A percentile compares a stretch with the other conserved stretches of the same genome.
Conservation (phyloP, 2,888 invertebrate genomes). For the Agrochola lychnidis region DNA sequence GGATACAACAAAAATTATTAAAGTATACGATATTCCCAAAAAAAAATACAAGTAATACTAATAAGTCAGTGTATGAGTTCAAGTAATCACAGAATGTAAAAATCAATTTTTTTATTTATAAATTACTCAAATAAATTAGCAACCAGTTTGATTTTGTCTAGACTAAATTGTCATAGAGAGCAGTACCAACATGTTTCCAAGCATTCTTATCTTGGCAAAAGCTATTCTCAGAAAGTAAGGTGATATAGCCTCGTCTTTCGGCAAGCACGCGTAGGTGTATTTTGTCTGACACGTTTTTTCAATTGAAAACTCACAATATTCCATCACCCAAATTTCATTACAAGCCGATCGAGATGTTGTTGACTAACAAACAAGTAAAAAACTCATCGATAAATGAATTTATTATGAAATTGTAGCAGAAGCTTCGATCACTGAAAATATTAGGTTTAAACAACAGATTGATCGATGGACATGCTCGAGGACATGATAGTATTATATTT, state of each 20-base stretch:
- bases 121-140: too few relatives aligned
- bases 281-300: not conserved
- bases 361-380: conserved; percentile 35
- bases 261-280: not conserved
- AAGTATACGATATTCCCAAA: too few relatives aligned
- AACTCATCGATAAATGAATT: conserved; percentile 24
- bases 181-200: too few relatives aligned
- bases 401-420: not conserved
- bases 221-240: not conserved
- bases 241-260: not conserved
- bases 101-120: too few relatives aligned
- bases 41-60: too few relatives aligned
- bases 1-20: too few relatives aligned
- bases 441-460: too few relatives aligned
- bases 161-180: too few relatives aligned
- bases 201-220: not conserved
- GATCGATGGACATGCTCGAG: not conserved
- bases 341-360: conserved; percentile 21
- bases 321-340: conserved; percentile 32
- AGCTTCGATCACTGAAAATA: too few relatives aligned
- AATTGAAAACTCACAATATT: conserved; percentile 28
- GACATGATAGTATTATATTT: not conserved
- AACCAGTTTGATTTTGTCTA: too few relatives aligned
- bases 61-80: too few relatives aligned
- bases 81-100: too few relatives aligned